Conservation (phyloP, 2,888 invertebrate species). For the Dynastes maya region DNA sequence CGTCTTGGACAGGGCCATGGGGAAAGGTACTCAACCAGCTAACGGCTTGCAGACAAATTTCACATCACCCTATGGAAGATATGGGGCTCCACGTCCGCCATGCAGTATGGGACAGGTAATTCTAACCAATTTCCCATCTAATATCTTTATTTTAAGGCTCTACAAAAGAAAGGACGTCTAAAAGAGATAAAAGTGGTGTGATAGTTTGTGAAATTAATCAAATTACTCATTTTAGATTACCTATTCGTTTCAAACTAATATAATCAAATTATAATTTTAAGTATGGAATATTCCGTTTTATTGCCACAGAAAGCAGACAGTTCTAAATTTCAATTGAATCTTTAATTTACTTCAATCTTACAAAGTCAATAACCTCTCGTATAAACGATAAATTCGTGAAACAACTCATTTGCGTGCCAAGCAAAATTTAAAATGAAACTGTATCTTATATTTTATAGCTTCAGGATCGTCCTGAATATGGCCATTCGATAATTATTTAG, state of each 20-base stretch:
- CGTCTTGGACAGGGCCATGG: constrained; percentile 52
- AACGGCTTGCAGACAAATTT: constrained; percentile 66
- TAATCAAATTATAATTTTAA: too few relatives aligned
- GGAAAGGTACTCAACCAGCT: constrained; percentile 62
- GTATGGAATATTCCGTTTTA: too few relatives aligned
- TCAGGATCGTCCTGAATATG: constrained; percentile 1
- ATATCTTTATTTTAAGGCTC: constrained; percentile 1
- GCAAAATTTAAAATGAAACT: constrained; percentile 13
- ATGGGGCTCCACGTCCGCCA: constrained; percentile 77
- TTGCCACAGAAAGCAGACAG: too few relatives aligned
- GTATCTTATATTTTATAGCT: constrained; percentile 19
- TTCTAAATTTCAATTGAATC: too few relatives aligned
- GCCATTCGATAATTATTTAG: neutral
- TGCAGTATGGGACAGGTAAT: constrained; percentile 80
- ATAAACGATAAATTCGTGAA: constrained; percentile 12
- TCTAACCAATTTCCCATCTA: neutral
- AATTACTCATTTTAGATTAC: too few relatives aligned
- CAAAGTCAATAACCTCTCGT: neutral
- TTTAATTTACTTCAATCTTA: too few relatives aligned
- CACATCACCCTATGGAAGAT: constrained; percentile 73
- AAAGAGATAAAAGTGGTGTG: too few relatives aligned
- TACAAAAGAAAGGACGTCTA: neutral
- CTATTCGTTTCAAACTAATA: too few relatives aligned
- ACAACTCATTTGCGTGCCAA: constrained; percentile 13
- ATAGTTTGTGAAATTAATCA: too few relatives aligned